phyloP scores from a whole-genome alignment of 2,888 invertebrate species.

The Candidula unifasciata region DNA sequence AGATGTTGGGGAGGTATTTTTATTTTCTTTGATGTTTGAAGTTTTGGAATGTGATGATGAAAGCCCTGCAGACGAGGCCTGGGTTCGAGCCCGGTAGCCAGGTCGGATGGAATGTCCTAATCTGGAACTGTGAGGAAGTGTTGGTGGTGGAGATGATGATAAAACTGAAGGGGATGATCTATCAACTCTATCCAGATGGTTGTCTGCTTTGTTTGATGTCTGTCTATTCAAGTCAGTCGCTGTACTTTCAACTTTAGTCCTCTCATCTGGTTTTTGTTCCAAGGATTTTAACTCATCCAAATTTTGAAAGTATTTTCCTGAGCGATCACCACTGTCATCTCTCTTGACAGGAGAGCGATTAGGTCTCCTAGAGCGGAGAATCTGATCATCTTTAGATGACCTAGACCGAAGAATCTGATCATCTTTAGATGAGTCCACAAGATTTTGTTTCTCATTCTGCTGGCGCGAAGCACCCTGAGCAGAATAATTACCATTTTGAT shows the following conservation, averaged over 20 bases:
- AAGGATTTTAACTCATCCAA: constrained; percentile 47
- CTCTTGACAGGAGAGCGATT: constrained; percentile 22
- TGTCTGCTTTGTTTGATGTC: background rate
- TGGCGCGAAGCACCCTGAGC: background rate
- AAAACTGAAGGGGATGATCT: background rate
- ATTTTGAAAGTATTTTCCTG: constrained; percentile 46
- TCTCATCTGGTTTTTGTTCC: constrained; percentile 26
- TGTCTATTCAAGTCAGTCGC: background rate
- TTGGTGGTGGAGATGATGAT: constrained; percentile 8
- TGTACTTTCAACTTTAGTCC: constrained; percentile 3
- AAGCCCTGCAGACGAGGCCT: constrained; percentile 44
- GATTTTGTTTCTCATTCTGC: background rate
- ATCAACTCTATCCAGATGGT: background rate
- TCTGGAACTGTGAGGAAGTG: constrained; percentile 43
- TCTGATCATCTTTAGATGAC: background rate
- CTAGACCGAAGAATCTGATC: background rate
- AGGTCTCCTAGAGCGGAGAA: constrained; percentile 30
- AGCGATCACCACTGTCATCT: constrained; percentile 44
- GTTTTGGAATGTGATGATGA: constrained; percentile 52
- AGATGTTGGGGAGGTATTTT: constrained; percentile 10
- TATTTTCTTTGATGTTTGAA: background rate
- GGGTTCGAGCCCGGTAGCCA: constrained; percentile 23
- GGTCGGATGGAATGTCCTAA: constrained; percentile 51
- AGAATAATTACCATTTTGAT: background rate
- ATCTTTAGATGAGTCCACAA: background rate